These are phyloP conservation scores for Erebia ligea DNA, from an alignment of 2,888 invertebrate species.

Conservation along the genomic window DNA sequence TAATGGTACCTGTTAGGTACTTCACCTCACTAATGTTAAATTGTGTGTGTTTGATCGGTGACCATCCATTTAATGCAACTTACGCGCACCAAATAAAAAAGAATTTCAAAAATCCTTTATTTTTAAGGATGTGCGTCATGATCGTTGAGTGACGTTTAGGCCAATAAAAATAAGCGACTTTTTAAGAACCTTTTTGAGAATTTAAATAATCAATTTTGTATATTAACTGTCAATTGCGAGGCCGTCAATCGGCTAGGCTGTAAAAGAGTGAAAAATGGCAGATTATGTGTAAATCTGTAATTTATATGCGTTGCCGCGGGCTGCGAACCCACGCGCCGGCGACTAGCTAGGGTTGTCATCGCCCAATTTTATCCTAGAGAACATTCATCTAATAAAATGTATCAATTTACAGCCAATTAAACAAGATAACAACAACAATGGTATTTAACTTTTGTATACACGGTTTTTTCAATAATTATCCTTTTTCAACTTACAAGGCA, in stretches of 20 bases:
- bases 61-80: no score
- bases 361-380: neutral
- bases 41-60: no score
- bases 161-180: no score
- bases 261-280: slow-evolving; percentile 78
- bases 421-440: no score
- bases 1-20: no score
- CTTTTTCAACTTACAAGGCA: no score
- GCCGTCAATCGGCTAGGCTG: slow-evolving; percentile 48
- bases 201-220: slow-evolving; percentile 25
- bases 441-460: neutral
- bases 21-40: no score
- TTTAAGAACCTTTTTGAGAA: neutral
- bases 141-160: no score
- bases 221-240: slow-evolving; percentile 27
- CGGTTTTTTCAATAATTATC: no score
- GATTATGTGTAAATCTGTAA: slow-evolving; percentile 80
- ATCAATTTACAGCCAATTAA: neutral
- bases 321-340: slow-evolving; percentile 44
- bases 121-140: no score
- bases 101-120: no score
- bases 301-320: slow-evolving; percentile 80
- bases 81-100: no score
- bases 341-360: slow-evolving; percentile 54
- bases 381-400: neutral